A percentile compares a stretch with the other conserved stretches of the same genome.
Conservation (phyloP, 2,113 vertebrate genomes). For the Lota lota region DNA sequence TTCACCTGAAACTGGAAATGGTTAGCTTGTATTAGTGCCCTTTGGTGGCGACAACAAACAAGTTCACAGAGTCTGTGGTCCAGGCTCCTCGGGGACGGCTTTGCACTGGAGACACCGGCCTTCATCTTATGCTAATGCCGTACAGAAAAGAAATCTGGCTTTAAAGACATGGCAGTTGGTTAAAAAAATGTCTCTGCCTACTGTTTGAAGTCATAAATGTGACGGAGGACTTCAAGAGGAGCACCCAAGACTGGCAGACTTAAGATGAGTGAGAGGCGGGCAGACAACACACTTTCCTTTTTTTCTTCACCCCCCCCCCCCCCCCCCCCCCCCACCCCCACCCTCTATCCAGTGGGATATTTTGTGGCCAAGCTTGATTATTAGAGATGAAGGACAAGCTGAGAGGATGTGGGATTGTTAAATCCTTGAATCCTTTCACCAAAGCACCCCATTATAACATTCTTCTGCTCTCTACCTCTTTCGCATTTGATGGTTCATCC, state of each 20-base stretch:
- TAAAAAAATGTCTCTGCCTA: slow-evolving; percentile 62
- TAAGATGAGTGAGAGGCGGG: slow-evolving; percentile 72
- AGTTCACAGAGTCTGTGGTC: slow-evolving; percentile 64
- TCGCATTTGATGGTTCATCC: slow-evolving; percentile 48
- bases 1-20: slow-evolving; percentile 23
- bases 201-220: slow-evolving; percentile 76
- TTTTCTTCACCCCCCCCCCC: slow-evolving; percentile 25
- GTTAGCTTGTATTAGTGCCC: slow-evolving; percentile 38
- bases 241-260: slow-evolving; percentile 69
- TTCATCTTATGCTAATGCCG: slow-evolving; percentile 73
- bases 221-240: slow-evolving; percentile 74
- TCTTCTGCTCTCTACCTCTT: slow-evolving; percentile 49
- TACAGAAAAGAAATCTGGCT: slow-evolving; percentile 69
- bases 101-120: slow-evolving; percentile 59
- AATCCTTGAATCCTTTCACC: slow-evolving; percentile 70
- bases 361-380: slow-evolving; percentile 76
- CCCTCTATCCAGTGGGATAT: slow-evolving; percentile 67
- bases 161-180: slow-evolving; percentile 71
- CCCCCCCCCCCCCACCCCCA: slow-evolving; percentile 33
- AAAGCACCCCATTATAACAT: slow-evolving; percentile 60
- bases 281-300: slow-evolving; percentile 66
- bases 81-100: slow-evolving; percentile 52
- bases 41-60: slow-evolving; percentile 62
- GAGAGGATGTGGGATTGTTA: slow-evolving; percentile 72
- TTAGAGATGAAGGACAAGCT: slow-evolving; percentile 73